These are phyloP conservation scores for Papilio protenor DNA, from an alignment of 2,888 invertebrate genomes.

Conservation along the genomic window DNA sequence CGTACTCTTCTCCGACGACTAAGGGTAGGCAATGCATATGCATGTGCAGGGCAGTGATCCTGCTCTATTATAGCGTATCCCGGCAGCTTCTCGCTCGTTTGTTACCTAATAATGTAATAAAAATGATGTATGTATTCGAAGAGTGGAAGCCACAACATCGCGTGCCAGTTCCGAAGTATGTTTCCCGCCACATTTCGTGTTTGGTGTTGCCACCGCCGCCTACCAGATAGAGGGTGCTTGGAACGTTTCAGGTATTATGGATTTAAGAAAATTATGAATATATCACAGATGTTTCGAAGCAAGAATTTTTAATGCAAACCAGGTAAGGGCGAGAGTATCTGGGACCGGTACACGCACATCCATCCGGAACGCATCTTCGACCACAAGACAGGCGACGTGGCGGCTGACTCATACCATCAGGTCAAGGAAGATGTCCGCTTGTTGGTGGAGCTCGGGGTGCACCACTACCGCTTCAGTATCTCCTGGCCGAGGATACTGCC, in stretches of 20 bases:
- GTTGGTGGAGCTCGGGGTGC: conserved; percentile 81
- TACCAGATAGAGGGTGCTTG: conserved; percentile 84
- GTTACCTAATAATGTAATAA: too few species aligned
- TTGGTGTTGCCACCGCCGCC: conserved; percentile 80
- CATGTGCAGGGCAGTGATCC: neutral
- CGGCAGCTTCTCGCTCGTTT: too few species aligned
- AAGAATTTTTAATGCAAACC: neutral
- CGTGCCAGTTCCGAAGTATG: conserved; percentile 51
- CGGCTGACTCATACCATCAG: conserved; percentile 87
- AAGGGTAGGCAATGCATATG: too few species aligned
- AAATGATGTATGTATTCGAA: neutral
- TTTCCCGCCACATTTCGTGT: conserved; percentile 69
- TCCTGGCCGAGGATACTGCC: conserved; percentile 89
- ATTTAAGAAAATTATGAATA: neutral
- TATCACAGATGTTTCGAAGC: neutral
- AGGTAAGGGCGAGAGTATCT: conserved; percentile 87
- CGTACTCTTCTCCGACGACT: too few species aligned
- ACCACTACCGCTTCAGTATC: conserved; percentile 85
- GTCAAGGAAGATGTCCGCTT: conserved; percentile 85
- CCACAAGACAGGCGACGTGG: conserved; percentile 84
- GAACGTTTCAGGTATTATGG: conserved; percentile 76
- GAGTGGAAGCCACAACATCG: conserved; percentile 16
- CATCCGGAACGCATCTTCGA: conserved; percentile 81
- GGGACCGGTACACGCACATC: conserved; percentile 87
- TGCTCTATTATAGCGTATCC: neutral